These are phyloP conservation scores for Balearica regulorum DNA, from an alignment of 2,797 vertebrate genomes.

Conservation along the genomic window DNA sequence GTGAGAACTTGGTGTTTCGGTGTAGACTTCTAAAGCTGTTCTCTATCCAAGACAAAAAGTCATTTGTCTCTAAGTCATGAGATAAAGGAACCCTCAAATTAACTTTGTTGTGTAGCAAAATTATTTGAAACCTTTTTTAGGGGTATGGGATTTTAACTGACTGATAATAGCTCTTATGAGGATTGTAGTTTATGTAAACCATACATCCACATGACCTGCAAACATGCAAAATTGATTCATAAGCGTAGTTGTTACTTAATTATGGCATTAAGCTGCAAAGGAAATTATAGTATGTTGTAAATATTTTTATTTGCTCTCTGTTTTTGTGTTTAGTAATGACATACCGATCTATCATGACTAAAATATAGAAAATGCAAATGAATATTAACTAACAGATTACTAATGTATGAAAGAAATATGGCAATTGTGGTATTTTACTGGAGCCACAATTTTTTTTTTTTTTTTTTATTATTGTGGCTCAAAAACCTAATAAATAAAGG, in stretches of 20 bases:
- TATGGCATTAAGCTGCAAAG: background rate
- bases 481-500: conserved; percentile 55
- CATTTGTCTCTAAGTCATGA: background rate
- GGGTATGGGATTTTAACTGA: background rate
- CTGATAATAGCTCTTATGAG: background rate
- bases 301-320: conserved; percentile 48
- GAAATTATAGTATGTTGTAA: background rate
- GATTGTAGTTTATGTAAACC: background rate
- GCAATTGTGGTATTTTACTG: conserved; percentile 39
- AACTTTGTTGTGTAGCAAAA: background rate
- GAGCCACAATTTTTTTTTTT: conserved; percentile 38
- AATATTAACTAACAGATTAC: conserved; percentile 46
- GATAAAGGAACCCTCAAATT: background rate
- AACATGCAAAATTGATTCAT: background rate
- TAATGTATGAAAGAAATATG: conserved; percentile 54
- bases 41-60: background rate
- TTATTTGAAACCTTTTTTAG: background rate
- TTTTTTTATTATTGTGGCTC: background rate
- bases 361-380: conserved; percentile 31
- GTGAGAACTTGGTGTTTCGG: background rate
- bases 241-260: conserved; percentile 17
- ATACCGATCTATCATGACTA: conserved; percentile 31
- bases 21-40: background rate
- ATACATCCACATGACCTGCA: background rate
- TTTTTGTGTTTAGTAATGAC: conserved; percentile 1